Conservation (phyloP, 2,797 vertebrate genomes). For the Poeciliopsis paucimaculata region DNA sequence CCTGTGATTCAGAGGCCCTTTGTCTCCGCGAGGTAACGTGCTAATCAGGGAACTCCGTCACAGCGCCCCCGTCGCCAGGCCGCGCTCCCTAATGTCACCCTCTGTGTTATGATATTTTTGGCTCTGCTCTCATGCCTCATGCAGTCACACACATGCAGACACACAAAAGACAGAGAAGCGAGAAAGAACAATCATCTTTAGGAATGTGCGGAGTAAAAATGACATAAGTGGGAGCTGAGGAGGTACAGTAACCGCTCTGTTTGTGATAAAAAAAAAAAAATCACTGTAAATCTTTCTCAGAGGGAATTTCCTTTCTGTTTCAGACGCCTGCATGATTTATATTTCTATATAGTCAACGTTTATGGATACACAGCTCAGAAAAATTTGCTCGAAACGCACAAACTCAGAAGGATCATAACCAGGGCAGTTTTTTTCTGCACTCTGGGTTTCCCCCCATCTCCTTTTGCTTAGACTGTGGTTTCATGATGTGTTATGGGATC, state of each 20-base stretch:
- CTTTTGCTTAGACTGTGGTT: conserved; percentile 79
- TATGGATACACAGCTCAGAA: conserved; percentile 42
- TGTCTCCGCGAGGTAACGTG: conserved; percentile 73
- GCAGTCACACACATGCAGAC: conserved; percentile 23
- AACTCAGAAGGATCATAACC: conserved; percentile 49
- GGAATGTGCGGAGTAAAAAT: conserved; percentile 63
- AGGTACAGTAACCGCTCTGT: conserved; percentile 18
- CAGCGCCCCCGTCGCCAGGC: conserved; percentile 52
- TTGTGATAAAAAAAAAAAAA: conserved; percentile 13
- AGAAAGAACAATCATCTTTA: conserved; percentile 53
- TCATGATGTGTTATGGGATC: conserved; percentile 73
- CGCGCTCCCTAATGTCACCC: conserved; percentile 66
- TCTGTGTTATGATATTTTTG: conserved; percentile 77
- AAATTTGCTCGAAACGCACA: conserved; percentile 29
- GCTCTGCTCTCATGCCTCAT: conserved; percentile 66
- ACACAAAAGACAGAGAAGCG: conserved; percentile 36
- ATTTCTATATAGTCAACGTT: conserved; percentile 35
- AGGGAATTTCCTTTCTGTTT: conserved; percentile 31
- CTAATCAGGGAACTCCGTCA: conserved; percentile 85
- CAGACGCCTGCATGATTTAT: conserved; percentile 42
- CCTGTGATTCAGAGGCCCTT: conserved; percentile 81
- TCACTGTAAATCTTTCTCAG: conserved; percentile 25
- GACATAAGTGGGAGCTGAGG: conserved; percentile 35
- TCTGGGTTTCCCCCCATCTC: conserved; percentile 72
- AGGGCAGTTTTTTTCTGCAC: conserved; percentile 52